Conservation (phyloP, 1,140 invertebrate genomes). For the Contarinia nasturtii region DNA sequence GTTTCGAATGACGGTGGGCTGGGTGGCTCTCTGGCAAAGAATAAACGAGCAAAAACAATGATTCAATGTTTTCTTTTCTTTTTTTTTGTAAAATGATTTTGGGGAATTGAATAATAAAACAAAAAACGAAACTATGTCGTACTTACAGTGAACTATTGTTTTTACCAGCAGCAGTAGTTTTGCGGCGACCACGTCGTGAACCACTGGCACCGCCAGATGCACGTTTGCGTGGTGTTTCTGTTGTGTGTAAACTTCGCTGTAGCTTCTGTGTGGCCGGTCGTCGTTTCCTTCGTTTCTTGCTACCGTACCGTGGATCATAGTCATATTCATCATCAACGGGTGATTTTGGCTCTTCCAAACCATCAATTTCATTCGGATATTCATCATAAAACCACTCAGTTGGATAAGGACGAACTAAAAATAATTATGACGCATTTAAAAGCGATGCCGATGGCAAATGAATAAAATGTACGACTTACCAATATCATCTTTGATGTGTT, state of each 20-base stretch:
- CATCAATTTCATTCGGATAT: conserved; percentile 74
- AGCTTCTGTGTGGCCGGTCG: conserved; percentile 11
- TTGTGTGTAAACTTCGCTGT: conserved; percentile 1
- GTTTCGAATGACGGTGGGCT: conserved; percentile 21
- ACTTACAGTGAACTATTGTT: conserved; percentile 6
- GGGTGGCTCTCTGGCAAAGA: conserved; percentile 6
- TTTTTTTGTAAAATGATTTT: too few relatives aligned
- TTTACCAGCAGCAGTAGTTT: conserved; percentile 5
- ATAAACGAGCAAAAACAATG: too few relatives aligned
- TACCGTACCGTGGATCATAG: conserved; percentile 51
- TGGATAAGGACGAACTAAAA: conserved; percentile 4
- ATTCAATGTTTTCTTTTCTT: too few relatives aligned
- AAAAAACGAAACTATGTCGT: too few relatives aligned
- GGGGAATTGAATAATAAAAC: too few relatives aligned
- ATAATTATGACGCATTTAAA: background rate
- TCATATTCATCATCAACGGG: conserved; percentile 90
- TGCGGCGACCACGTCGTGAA: conserved; percentile 3
- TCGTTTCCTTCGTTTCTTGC: conserved; percentile 20
- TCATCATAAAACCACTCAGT: conserved; percentile 78
- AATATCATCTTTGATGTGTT: conserved; percentile 17
- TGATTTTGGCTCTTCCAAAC: conserved; percentile 77
- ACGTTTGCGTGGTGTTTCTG: conserved; percentile 3
- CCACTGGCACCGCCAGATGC: conserved; percentile 1
- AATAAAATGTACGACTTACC: too few relatives aligned
- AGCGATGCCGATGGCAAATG: too few relatives aligned